These are phyloP conservation scores for Apteryx owenii DNA, from an alignment of 2,113 vertebrate genomes.

Conservation along the genomic window DNA sequence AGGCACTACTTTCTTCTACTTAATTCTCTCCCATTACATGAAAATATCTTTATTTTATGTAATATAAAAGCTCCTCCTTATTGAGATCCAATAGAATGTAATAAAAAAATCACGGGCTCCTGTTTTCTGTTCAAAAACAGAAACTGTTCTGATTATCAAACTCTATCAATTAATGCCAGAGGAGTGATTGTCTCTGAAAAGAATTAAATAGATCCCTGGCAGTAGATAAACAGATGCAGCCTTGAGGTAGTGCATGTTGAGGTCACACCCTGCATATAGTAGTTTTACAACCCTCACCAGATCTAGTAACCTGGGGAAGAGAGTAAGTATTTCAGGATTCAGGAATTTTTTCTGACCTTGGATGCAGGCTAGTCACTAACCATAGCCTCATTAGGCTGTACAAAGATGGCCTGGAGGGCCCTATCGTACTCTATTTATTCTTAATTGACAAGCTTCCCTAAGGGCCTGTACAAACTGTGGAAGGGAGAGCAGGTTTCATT, in stretches of 20 bases:
- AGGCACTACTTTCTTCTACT: background rate
- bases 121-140: background rate
- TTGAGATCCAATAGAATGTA: background rate
- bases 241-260: background rate
- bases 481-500: background rate
- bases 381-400: background rate
- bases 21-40: background rate
- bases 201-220: background rate
- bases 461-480: background rate
- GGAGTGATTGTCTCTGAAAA: background rate
- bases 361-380: background rate
- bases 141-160: background rate
- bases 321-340: background rate
- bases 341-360: background rate
- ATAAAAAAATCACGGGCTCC: background rate
- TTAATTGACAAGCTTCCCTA: background rate
- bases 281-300: background rate
- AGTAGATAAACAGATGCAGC: background rate
- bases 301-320: background rate
- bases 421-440: background rate
- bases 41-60: background rate
- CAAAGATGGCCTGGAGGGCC: background rate
- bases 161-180: background rate
- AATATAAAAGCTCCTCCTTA: background rate
- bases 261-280: background rate